phyloP scores from a whole-genome alignment of 1,140 invertebrate species.

The Hirudo medicinalis region DNA sequence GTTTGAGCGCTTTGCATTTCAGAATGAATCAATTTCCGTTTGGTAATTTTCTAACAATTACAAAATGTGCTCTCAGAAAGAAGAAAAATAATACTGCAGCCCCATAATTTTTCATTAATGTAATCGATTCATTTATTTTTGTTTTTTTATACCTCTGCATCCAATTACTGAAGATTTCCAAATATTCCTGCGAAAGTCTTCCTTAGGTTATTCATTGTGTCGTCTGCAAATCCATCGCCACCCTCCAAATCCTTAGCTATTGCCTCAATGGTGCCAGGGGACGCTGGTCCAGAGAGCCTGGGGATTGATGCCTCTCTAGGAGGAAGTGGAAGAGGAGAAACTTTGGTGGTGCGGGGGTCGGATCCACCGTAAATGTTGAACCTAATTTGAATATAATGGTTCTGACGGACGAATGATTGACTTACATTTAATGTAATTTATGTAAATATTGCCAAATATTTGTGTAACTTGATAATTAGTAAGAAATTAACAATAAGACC shows the following conservation, averaged over 20 bases:
- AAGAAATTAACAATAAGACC: too few species aligned
- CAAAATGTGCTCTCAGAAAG: too few species aligned
- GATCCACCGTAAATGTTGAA: too few species aligned
- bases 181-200: slow-evolving; percentile 91
- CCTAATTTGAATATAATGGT: background rate
- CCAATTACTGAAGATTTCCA: too few species aligned
- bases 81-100: too few species aligned
- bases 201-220: slow-evolving; percentile 93
- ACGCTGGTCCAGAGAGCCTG: background rate
- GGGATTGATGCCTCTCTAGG: background rate
- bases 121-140: too few species aligned
- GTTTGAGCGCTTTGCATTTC: too few species aligned
- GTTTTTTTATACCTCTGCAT: too few species aligned
- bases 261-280: slow-evolving; percentile 20
- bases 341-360: background rate
- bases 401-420: background rate
- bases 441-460: background rate
- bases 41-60: too few species aligned
- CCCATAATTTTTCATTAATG: too few species aligned
- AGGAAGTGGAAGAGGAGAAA: background rate
- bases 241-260: slow-evolving; percentile 22
- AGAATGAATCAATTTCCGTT: too few species aligned
- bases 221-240: slow-evolving; percentile 48
- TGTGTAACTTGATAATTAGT: background rate
- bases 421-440: background rate